A percentile compares a stretch with the other conserved stretches of the same genome.
These are phyloP conservation scores for Chirona hameri DNA, from an alignment of 2,888 invertebrate species.

Conservation along the genomic window DNA sequence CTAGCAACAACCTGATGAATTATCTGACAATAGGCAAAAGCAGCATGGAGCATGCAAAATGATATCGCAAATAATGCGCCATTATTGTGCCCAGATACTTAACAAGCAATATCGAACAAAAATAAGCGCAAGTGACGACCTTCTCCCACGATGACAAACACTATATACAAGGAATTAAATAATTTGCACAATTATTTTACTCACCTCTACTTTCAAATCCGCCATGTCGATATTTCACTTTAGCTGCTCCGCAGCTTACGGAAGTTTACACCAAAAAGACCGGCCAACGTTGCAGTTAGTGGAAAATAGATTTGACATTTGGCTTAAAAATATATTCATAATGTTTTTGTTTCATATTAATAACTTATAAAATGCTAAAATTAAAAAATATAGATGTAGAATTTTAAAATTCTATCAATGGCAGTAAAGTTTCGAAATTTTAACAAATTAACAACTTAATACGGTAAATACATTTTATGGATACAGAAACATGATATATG, in stretches of 20 bases:
- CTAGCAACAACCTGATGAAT: background rate
- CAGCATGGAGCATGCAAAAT: background rate
- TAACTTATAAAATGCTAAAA: too few relatives aligned
- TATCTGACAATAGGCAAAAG: background rate
- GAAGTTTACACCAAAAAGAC: background rate
- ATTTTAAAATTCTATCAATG: too few relatives aligned
- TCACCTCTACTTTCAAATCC: background rate
- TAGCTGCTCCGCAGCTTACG: background rate
- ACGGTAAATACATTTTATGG: too few relatives aligned
- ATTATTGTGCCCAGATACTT: background rate
- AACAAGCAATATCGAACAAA: too few relatives aligned
- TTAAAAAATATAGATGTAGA: too few relatives aligned
- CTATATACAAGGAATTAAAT: background rate
- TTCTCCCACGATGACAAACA: background rate
- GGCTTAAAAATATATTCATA: too few relatives aligned
- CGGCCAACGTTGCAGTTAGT: background rate
- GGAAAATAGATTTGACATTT: too few relatives aligned
- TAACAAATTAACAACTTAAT: too few relatives aligned
- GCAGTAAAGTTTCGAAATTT: too few relatives aligned
- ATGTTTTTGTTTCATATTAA: too few relatives aligned
- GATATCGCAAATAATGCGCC: background rate
- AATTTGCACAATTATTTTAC: background rate
- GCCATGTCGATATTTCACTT: background rate
- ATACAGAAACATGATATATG: too few relatives aligned
- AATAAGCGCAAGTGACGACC: too few relatives aligned